Conservation (phyloP, 2,113 vertebrate genomes). For the Poeciliopsis retropinna region DNA sequence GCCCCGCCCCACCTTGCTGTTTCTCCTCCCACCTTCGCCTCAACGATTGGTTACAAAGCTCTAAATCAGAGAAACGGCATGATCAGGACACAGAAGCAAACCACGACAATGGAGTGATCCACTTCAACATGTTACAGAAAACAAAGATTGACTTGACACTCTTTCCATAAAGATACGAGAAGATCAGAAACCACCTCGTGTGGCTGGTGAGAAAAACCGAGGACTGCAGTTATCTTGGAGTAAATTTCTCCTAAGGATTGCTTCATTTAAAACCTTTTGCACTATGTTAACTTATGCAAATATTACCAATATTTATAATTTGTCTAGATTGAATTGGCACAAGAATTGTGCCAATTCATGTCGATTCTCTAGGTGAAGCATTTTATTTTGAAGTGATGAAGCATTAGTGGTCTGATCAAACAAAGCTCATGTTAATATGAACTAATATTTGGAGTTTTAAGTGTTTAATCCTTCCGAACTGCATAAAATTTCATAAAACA, state of each 20-base stretch:
- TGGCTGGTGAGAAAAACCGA: background rate
- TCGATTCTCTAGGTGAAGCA: too few relatives aligned
- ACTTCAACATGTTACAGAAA: background rate
- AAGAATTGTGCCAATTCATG: background rate
- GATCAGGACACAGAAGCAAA: constrained; percentile 7
- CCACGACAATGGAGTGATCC: constrained; percentile 4
- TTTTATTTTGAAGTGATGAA: too few relatives aligned
- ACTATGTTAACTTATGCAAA: background rate
- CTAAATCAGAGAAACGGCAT: constrained; percentile 38
- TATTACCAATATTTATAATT: background rate
- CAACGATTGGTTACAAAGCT: constrained; percentile 61
- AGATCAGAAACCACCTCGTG: background rate
- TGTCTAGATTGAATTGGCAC: background rate
- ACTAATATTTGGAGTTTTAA: too few relatives aligned
- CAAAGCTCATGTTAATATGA: too few relatives aligned
- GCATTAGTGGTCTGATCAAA: too few relatives aligned
- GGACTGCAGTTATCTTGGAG: too few relatives aligned
- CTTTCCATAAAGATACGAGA: background rate
- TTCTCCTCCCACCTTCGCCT: constrained; percentile 27
- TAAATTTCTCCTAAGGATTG: too few relatives aligned
- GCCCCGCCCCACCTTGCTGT: constrained; percentile 7
- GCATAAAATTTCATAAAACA: too few relatives aligned
- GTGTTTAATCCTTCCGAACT: too few relatives aligned
- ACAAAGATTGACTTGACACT: background rate
- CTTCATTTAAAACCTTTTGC: background rate